A percentile compares a stretch with the other conserved stretches of the same genome.
These are phyloP conservation scores for Rhinichthys klamathensis DNA, from an alignment of 2,113 vertebrate genomes.

Conservation along the genomic window DNA sequence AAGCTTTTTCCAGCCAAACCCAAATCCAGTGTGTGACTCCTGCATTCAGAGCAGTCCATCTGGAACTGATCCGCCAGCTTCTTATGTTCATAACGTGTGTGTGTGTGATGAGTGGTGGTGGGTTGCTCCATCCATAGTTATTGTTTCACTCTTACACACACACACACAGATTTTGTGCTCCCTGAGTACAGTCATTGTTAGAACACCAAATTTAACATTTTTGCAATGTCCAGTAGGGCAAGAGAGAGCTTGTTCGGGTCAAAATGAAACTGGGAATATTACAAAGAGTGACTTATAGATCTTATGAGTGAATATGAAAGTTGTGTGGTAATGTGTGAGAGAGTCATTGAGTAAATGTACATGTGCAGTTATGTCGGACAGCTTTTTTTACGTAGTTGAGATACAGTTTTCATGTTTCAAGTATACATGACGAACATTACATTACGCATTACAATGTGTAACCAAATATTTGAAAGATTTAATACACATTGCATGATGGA, in stretches of 20 bases:
- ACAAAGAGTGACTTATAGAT: not conserved
- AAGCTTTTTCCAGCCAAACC: slow-evolving; percentile 45
- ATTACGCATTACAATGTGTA: not conserved
- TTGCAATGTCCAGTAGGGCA: not conserved
- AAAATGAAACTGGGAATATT: not conserved
- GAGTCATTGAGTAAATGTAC: not conserved
- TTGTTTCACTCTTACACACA: not conserved
- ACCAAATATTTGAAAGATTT: not conserved
- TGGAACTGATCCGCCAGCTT: slow-evolving; percentile 71
- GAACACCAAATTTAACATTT: not conserved
- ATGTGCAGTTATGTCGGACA: slow-evolving; percentile 16
- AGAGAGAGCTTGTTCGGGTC: not conserved
- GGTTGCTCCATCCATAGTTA: too few relatives aligned
- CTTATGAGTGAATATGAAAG: slow-evolving; percentile 9
- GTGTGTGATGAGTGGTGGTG: too few relatives aligned
- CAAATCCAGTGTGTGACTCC: slow-evolving; percentile 58
- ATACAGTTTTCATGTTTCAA: not conserved
- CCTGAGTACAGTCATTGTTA: slow-evolving; percentile 14
- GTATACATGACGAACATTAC: not conserved
- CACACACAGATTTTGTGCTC: not conserved
- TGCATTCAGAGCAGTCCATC: slow-evolving; percentile 66
- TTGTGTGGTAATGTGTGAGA: slow-evolving; percentile 15
- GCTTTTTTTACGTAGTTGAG: not conserved
- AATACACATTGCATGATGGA: not conserved
- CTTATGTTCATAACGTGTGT: slow-evolving; percentile 19